phyloP scores from a whole-genome alignment of 2,797 vertebrate genomes.

The Typhlichthys eigenmanni region DNA sequence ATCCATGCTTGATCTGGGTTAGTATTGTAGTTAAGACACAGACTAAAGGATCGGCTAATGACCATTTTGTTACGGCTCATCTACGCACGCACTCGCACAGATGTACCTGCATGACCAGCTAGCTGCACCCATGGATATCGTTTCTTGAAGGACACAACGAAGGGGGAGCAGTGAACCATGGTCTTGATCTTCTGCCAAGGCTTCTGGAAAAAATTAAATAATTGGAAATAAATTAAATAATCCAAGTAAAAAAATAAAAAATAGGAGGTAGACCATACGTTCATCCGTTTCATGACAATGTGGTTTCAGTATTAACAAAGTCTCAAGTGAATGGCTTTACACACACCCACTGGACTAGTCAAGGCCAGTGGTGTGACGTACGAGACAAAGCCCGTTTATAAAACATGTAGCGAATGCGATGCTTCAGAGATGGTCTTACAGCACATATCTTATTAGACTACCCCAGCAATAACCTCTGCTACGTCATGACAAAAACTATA shows the following conservation, averaged over 20 bases:
- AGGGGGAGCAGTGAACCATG: constrained; percentile 85
- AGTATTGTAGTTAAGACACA: too few relatives aligned
- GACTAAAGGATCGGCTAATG: too few relatives aligned
- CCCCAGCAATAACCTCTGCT: constrained; percentile 8
- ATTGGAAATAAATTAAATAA: background rate
- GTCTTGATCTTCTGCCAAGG: constrained; percentile 87
- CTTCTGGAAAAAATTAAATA: constrained; percentile 57
- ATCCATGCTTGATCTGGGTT: too few relatives aligned
- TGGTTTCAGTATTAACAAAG: background rate
- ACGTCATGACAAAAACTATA: background rate
- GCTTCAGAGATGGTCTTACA: too few relatives aligned
- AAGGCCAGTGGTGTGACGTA: constrained; percentile 54
- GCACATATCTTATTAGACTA: constrained; percentile 23
- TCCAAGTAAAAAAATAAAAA: background rate
- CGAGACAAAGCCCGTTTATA: constrained; percentile 66
- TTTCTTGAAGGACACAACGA: constrained; percentile 84
- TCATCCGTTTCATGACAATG: too few relatives aligned
- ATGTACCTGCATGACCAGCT: constrained; percentile 86
- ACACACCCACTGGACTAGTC: constrained; percentile 45
- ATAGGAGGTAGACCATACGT: background rate
- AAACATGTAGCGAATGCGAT: constrained; percentile 52
- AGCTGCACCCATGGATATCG: constrained; percentile 90
- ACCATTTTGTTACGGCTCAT: too few relatives aligned
- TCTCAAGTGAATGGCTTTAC: background rate
- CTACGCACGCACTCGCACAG: background rate